Conservation (phyloP, 2,113 vertebrate species). For the Oophaga pumilio region DNA sequence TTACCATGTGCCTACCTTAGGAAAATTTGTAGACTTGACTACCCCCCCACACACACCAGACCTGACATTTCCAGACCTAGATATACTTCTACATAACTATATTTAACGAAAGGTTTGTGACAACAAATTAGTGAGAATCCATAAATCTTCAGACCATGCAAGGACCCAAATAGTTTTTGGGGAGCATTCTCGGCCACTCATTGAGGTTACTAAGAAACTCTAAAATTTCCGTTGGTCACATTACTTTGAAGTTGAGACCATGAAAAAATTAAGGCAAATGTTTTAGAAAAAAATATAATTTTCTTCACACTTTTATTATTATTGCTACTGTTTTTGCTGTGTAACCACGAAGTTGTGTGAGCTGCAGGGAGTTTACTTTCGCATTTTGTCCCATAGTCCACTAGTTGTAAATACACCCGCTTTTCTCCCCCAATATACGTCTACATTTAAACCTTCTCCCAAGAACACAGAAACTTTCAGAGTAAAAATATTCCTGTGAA, state of each 20-base stretch:
- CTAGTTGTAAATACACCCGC: background rate
- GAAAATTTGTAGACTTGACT: too few species aligned
- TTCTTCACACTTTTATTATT: background rate
- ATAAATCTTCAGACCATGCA: too few species aligned
- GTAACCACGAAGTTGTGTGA: background rate
- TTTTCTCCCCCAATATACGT: background rate
- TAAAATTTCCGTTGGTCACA: background rate
- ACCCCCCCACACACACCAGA: too few species aligned
- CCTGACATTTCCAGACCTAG: too few species aligned
- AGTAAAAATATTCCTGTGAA: background rate
- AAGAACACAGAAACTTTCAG: slow-evolving; percentile 3
- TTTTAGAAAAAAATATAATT: background rate
- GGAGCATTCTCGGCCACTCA: background rate
- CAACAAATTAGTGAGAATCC: too few species aligned
- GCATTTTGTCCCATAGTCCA: background rate
- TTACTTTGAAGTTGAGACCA: background rate
- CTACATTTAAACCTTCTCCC: background rate
- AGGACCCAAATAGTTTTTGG: background rate
- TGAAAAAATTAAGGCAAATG: background rate
- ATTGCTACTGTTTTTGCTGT: background rate
- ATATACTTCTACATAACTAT: too few species aligned
- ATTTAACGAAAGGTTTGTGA: too few species aligned
- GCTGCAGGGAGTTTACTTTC: background rate
- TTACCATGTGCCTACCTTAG: too few species aligned
- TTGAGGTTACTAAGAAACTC: background rate